A percentile compares a stretch with the other conserved stretches of the same genome.
Evolutionary conservation across 2,888 invertebrate species (phyloP).

Genomic region (Sympetrum striolatum): DNA sequence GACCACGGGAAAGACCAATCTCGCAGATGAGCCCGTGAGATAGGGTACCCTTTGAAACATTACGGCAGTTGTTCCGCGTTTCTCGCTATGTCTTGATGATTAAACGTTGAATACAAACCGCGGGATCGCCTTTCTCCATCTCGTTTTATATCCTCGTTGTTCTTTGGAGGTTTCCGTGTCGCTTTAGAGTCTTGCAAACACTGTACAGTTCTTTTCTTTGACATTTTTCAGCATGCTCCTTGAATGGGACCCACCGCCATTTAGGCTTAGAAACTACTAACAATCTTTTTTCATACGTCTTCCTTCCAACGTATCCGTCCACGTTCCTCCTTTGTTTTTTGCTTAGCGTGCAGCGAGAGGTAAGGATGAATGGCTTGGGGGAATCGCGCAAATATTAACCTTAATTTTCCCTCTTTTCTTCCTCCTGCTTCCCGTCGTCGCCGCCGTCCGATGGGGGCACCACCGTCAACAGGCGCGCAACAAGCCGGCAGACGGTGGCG

Average conservation of each 20-base stretch:
- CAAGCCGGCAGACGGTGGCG: conserved; percentile 80
- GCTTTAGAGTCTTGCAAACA: background rate
- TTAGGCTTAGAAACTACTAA: too few species aligned
- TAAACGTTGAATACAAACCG: background rate
- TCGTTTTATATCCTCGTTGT: background rate
- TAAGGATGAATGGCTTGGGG: background rate
- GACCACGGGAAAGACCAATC: background rate
- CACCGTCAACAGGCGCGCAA: conserved; percentile 72
- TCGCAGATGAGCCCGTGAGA: background rate
- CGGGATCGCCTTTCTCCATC: background rate
- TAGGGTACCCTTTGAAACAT: background rate
- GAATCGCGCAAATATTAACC: background rate
- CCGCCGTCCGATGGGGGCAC: background rate
- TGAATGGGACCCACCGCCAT: background rate
- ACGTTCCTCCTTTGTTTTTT: background rate
- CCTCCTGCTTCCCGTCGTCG: background rate
- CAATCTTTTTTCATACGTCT: background rate
- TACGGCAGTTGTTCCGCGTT: background rate
- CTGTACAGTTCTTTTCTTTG: background rate
- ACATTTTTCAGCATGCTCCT: background rate
- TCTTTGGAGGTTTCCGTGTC: background rate
- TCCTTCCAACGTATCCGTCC: background rate
- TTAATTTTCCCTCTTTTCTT: conserved; percentile 39
- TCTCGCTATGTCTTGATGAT: background rate
- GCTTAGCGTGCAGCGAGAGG: background rate